A percentile compares a stretch with the other conserved stretches of the same genome.
Evolutionary conservation across 1,140 invertebrate genomes (phyloP).

Genomic region (Tetragnatha versicolor): DNA sequence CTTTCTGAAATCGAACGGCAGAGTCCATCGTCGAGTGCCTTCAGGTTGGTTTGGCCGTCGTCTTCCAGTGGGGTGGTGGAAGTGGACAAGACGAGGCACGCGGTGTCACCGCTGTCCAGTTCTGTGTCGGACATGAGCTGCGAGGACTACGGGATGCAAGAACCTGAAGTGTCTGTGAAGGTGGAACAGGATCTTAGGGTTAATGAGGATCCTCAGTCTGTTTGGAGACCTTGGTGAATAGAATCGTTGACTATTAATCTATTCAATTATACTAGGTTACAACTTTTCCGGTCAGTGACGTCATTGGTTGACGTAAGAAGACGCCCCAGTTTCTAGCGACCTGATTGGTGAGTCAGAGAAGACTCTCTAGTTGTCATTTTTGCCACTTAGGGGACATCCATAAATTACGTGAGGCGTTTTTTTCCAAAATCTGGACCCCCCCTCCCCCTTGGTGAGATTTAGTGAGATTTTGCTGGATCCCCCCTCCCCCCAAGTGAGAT

Average conservation of each 20-base stretch:
- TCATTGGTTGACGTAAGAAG: no score
- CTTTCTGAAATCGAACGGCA: background rate
- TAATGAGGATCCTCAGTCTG: background rate
- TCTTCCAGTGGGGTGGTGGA: background rate
- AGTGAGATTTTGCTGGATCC: no score
- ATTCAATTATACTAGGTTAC: no score
- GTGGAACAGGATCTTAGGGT: background rate
- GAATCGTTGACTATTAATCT: background rate
- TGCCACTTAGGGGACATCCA: no score
- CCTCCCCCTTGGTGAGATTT: no score
- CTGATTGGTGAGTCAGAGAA: no score
- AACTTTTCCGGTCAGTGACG: no score
- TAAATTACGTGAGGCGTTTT: no score
- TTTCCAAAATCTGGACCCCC: no score
- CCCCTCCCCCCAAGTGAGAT: no score
- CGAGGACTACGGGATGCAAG: constrained; percentile 8
- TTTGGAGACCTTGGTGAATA: constrained; percentile 43
- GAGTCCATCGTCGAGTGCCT: constrained; percentile 18
- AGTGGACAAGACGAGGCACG: background rate
- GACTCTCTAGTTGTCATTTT: no score
- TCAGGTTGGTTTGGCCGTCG: constrained; percentile 17
- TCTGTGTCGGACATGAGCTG: constrained; percentile 19
- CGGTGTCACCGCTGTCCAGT: constrained; percentile 15
- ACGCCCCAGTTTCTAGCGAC: no score
- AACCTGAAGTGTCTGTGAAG: background rate